Evolutionary conservation across 2,113 vertebrate genomes (phyloP).

Genomic region (Phrynosoma blainvillii): DNA sequence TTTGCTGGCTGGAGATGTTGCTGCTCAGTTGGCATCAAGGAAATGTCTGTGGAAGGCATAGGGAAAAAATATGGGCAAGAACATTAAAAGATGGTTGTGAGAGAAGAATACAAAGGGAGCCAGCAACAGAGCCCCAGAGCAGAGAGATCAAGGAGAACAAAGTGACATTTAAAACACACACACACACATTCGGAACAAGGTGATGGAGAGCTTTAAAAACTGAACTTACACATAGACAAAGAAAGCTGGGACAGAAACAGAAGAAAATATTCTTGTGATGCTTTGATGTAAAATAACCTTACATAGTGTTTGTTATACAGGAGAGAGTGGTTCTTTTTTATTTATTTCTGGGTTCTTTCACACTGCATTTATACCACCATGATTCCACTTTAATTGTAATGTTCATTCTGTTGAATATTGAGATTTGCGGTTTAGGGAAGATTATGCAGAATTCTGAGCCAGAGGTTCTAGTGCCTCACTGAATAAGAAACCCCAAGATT

Average conservation of each 20-base stretch:
- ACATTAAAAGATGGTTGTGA: neutral
- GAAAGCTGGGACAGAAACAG: neutral
- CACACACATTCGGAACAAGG: neutral
- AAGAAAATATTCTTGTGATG: neutral
- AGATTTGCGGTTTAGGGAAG: no score
- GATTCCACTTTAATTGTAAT: no score
- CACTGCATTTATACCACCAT: no score
- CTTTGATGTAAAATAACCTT: neutral
- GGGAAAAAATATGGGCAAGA: neutral
- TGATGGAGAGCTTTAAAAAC: neutral
- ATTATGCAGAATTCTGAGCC: no score
- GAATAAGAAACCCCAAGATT: no score
- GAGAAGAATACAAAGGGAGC: neutral
- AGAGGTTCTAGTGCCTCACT: no score
- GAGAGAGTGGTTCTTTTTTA: neutral
- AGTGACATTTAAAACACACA: neutral
- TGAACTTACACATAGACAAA: neutral
- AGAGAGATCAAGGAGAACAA: neutral
- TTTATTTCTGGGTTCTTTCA: no score
- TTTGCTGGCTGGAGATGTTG: neutral
- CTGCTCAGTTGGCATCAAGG: neutral
- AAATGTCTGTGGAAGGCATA: neutral
- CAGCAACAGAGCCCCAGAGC: neutral
- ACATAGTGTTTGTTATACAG: neutral
- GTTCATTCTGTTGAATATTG: no score